Conservation (phyloP, 2,113 vertebrate genomes). For the Nycticorax nycticorax region DNA sequence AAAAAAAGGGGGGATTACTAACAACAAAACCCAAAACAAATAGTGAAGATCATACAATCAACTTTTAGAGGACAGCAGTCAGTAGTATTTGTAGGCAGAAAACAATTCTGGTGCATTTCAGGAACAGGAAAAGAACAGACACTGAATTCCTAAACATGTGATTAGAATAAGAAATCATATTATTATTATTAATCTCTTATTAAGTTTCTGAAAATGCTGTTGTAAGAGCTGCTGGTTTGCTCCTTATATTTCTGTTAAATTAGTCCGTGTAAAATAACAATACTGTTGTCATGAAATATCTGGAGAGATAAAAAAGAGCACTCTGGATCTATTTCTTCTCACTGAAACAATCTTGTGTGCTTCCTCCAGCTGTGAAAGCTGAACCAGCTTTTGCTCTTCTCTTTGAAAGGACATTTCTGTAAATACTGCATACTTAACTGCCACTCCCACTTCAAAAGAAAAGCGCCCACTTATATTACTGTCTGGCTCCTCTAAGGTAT, state of each 20-base stretch:
- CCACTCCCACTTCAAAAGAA: not conserved
- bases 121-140: not conserved
- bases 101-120: not conserved
- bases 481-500: not conserved
- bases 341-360: not conserved
- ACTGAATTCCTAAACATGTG: not conserved
- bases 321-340: not conserved
- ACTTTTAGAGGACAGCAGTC: not conserved
- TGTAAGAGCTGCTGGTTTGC: not conserved
- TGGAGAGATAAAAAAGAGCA: not conserved
- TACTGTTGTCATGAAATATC: not conserved
- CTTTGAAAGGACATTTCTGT: not conserved
- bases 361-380: not conserved
- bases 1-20: not conserved
- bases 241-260: not conserved
- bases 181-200: not conserved
- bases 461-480: not conserved
- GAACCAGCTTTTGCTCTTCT: not conserved
- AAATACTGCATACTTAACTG: not conserved
- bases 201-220: not conserved
- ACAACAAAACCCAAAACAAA: not conserved
- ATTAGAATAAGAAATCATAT: not conserved
- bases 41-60: accelerated
- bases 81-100: not conserved
- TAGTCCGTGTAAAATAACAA: not conserved